Base-by-base conservation (phyloP, 2,888 invertebrate species). In the Hirtodrosophila alboralis region DNA sequence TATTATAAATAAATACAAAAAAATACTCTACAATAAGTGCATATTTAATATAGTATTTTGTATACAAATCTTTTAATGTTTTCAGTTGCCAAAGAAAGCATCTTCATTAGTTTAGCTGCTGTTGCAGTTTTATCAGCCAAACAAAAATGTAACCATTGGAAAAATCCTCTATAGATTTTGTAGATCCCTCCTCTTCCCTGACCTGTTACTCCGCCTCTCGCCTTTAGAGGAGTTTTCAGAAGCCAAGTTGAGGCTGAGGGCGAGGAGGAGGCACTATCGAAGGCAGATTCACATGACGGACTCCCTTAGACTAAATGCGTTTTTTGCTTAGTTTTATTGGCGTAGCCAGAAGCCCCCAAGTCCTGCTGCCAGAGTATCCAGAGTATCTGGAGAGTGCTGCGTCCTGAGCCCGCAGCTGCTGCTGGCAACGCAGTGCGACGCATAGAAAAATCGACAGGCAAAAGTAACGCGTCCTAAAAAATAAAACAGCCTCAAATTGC, bases 281-380 rank as follows among this genome's bases (percentile, higher is more conserved):
- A n/a, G n/a, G 37, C 48, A 36, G 62, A 56, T 60, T 59, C 67
- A 54, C 66, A 62, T 66, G 61, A 49, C 61, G 71, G 57, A 31
- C 62, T n/a, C 74, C 69, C 61, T 73, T 69, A 62, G 66, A 74
- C 59, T 74, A 78, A 85, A 85, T 80, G 85, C 85, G 72, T 83
- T 80, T 80, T 80, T 80, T 85, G 73, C 76, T 85, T 83, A 79
- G 86, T 80, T 79, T 85, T 80, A 73, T 80, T 85, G 86, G 45
- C 59, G 23, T 23, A 8, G 23, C n/a, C 57, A 7, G 43, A 14
- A 28, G 21, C 40, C 28, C 10, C 16, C 14, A 2, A 3, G 8
- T 23, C 8, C 23, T 23, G 23, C 8, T 6, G 2, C 23, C 23
- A 23, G 23, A 23, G 23, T n/a, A n/a, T 23, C 23, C 23, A 7